Conservation (phyloP, 2,113 vertebrate species). For the Callopanchax toddi region DNA sequence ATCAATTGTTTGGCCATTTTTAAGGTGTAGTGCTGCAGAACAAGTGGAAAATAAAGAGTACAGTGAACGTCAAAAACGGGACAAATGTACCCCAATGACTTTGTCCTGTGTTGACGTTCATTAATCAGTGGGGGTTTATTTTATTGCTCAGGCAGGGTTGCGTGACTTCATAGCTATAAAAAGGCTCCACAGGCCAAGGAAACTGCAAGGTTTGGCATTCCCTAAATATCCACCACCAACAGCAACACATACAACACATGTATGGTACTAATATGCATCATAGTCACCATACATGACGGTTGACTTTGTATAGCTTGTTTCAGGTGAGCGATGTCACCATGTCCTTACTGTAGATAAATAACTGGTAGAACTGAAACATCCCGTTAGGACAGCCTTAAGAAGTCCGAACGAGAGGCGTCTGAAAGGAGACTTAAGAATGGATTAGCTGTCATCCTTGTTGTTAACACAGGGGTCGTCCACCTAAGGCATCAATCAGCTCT, state of each 20-base stretch:
- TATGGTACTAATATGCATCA: not conserved
- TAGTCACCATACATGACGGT: not conserved
- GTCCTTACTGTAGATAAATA: too few species aligned
- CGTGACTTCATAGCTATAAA: not conserved
- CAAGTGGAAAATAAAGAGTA: too few species aligned
- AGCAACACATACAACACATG: not conserved
- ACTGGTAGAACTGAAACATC: too few species aligned
- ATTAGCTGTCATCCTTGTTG: slow-evolving; percentile 25
- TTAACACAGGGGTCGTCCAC: slow-evolving; percentile 42
- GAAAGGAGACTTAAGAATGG: slow-evolving; percentile 27
- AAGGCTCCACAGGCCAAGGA: not conserved
- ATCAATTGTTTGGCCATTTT: too few species aligned
- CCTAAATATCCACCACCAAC: not conserved
- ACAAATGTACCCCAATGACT: not conserved
- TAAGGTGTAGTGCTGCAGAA: too few species aligned
- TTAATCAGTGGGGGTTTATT: slow-evolving; percentile 11
- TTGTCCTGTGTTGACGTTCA: slow-evolving; percentile 3
- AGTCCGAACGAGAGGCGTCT: not conserved
- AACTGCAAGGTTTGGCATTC: not conserved
- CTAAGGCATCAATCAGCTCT: slow-evolving; percentile 45
- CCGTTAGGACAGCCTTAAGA: not conserved
- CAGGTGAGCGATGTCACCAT: too few species aligned
- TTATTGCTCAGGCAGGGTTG: not conserved
- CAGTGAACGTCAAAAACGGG: too few species aligned
- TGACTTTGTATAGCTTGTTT: not conserved